phyloP scores from a whole-genome alignment of 2,888 invertebrate genomes.

The Lasioglossum morio region DNA sequence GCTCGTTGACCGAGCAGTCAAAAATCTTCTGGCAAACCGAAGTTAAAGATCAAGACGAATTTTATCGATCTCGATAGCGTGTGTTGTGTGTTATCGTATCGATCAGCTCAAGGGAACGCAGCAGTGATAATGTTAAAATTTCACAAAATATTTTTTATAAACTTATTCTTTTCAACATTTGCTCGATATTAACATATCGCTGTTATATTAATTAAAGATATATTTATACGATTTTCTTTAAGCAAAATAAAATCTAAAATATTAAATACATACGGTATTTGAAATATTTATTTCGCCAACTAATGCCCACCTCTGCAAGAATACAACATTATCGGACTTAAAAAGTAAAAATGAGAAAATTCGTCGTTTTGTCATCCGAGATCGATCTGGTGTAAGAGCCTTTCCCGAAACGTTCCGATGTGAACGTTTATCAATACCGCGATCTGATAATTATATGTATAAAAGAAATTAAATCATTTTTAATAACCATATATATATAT shows the following conservation, averaged over 20 bases:
- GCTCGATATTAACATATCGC: constrained; percentile 58
- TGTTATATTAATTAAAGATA: constrained; percentile 55
- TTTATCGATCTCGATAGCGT: background rate
- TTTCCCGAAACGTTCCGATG: background rate
- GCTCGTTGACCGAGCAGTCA: constrained; percentile 27
- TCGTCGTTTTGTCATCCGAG: background rate
- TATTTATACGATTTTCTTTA: constrained; percentile 8
- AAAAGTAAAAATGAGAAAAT: background rate
- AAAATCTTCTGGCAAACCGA: background rate
- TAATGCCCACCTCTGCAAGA: background rate
- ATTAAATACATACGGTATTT: too few relatives aligned
- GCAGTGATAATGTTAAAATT: constrained; percentile 45
- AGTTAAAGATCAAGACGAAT: background rate
- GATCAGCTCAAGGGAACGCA: constrained; percentile 30
- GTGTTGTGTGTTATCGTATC: constrained; percentile 6
- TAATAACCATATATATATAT: background rate
- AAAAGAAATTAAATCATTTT: background rate
- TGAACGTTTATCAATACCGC: background rate
- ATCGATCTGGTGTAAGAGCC: background rate
- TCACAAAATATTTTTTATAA: constrained; percentile 55
- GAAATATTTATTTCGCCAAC: too few relatives aligned
- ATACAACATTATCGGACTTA: background rate
- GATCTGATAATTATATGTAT: background rate
- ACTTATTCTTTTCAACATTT: constrained; percentile 54
- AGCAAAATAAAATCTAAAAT: too few relatives aligned